Percentiles rank a stretch among this genome's conserved stretches.
phyloP scores from a whole-genome alignment of 2,888 invertebrate genomes.

The Conomelus anceps region DNA sequence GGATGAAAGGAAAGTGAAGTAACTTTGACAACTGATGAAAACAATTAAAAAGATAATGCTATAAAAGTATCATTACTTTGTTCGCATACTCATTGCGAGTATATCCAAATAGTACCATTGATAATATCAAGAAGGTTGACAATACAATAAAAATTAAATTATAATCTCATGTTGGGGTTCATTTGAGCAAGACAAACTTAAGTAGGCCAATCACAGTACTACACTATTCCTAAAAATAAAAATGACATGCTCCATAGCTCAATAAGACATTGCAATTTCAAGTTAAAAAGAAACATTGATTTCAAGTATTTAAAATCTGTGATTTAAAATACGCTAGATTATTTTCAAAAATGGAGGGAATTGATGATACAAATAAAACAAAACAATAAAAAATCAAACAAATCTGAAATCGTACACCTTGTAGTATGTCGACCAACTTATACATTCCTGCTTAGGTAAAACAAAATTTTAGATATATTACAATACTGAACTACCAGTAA shows the following conservation, averaged over 20 bases:
- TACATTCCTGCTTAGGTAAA: background rate
- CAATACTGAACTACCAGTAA: background rate
- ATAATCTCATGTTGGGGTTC: background rate
- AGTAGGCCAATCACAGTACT: background rate
- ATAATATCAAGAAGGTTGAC: background rate
- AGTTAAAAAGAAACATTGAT: background rate
- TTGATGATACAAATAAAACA: background rate
- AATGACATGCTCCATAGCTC: background rate
- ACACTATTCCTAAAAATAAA: background rate
- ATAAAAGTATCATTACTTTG: background rate
- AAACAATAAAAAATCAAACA: background rate
- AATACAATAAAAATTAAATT: background rate
- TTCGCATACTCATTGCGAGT: too few species aligned
- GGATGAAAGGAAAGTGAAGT: background rate
- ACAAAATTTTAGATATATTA: background rate
- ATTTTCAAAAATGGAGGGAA: background rate
- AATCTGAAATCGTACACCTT: background rate
- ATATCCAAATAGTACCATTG: background rate
- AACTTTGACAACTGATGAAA: background rate
- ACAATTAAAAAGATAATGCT: background rate
- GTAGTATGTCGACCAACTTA: background rate
- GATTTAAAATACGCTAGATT: background rate
- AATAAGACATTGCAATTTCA: background rate
- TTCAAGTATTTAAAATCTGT: background rate
- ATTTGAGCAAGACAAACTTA: background rate